phyloP scores from a whole-genome alignment of 2,888 invertebrate species.

The Cerceris ruficornis region DNA sequence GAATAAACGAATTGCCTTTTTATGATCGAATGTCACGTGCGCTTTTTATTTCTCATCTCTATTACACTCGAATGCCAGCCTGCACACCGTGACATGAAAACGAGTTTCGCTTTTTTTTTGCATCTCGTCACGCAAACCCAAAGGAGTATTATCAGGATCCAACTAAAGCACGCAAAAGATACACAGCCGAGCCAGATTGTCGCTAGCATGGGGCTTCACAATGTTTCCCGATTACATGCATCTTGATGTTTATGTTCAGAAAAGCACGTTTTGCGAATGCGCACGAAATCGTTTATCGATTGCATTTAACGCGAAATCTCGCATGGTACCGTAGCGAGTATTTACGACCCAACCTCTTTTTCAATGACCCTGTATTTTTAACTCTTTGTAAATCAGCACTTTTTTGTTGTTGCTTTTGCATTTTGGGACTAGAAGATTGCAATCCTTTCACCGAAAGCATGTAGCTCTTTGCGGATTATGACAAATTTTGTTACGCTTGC shows the following conservation, averaged over 20 bases:
- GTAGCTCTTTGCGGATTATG: too few species aligned
- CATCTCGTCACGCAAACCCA: slow-evolving; percentile 42
- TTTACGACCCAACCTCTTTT: slow-evolving; percentile 12
- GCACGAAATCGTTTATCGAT: slow-evolving; percentile 19
- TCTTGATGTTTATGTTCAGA: slow-evolving; percentile 12
- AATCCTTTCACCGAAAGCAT: too few species aligned
- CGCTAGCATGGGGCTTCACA: slow-evolving; percentile 8
- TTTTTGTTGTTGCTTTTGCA: too few species aligned
- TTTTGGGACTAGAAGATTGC: too few species aligned
- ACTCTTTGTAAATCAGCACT: neutral
- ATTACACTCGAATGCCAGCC: neutral
- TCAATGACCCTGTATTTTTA: neutral
- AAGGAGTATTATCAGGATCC: slow-evolving; percentile 24
- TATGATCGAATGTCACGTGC: slow-evolving; percentile 18
- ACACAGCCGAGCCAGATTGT: slow-evolving; percentile 23
- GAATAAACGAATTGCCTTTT: neutral
- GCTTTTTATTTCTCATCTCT: slow-evolving; percentile 6
- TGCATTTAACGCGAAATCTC: slow-evolving; percentile 20
- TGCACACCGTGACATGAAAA: slow-evolving; percentile 8
- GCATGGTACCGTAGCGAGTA: neutral
- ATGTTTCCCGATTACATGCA: slow-evolving; percentile 18
- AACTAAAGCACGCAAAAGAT: slow-evolving; percentile 13
- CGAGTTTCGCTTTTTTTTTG: neutral
- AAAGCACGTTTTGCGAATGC: slow-evolving; percentile 2
- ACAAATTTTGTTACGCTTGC: too few species aligned